Conservation (phyloP, 2,797 vertebrate genomes). For the Chaetophractus vellerosus region DNA sequence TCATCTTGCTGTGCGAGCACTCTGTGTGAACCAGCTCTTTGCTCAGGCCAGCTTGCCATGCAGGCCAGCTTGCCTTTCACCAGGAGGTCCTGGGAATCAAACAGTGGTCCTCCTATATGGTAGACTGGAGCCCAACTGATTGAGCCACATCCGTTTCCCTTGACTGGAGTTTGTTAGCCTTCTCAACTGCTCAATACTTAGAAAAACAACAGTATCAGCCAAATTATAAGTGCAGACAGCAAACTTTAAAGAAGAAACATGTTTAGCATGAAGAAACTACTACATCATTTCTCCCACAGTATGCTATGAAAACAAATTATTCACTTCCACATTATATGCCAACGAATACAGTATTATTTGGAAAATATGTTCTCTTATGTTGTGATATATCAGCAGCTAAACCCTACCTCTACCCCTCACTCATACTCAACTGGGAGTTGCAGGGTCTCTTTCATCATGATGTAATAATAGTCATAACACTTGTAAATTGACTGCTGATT, state of each 20-base stretch:
- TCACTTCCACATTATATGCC: slow-evolving; percentile 79
- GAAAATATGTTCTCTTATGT: slow-evolving; percentile 83
- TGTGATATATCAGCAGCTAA: slow-evolving; percentile 65
- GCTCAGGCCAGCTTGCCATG: no score
- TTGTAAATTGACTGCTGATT: slow-evolving; percentile 81
- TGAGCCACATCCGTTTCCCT: slow-evolving; percentile 11
- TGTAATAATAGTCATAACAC: slow-evolving; percentile 9
- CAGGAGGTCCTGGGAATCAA: no score
- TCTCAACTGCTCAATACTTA: slow-evolving; percentile 65
- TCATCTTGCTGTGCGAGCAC: no score
- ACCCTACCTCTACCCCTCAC: slow-evolving; percentile 68
- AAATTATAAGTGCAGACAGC: slow-evolving; percentile 76
- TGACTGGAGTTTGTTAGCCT: slow-evolving; percentile 53
- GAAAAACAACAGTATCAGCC: slow-evolving; percentile 16
- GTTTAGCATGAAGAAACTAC: slow-evolving; percentile 86
- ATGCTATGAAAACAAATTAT: slow-evolving; percentile 85
- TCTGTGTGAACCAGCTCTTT: no score
- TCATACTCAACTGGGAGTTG: slow-evolving; percentile 67
- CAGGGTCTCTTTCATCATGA: slow-evolving; percentile 83
- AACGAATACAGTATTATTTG: slow-evolving; percentile 85
- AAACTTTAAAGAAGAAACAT: slow-evolving; percentile 84
- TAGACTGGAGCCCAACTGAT: no score
- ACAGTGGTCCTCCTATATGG: no score
- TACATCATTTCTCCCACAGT: slow-evolving; percentile 82
- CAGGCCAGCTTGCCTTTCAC: no score